Evolutionary conservation across 2,113 vertebrate genomes (phyloP).

Genomic region (Gambusia holbrooki): DNA sequence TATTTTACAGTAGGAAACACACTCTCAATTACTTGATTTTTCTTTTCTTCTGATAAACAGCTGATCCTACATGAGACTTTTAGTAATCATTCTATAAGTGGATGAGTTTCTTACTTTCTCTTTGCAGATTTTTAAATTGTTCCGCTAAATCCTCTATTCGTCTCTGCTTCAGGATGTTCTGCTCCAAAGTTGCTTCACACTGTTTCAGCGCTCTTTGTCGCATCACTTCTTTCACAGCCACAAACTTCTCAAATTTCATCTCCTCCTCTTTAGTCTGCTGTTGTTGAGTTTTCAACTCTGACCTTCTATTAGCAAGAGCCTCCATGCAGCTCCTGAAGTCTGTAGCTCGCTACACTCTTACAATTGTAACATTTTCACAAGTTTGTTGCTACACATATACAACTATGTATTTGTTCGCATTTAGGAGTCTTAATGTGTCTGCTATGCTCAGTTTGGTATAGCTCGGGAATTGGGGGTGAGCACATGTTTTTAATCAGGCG

Average conservation of each 20-base stretch:
- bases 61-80: neutral
- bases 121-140: slow-evolving; percentile 20
- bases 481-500: slow-evolving; percentile 74
- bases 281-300: slow-evolving; percentile 73
- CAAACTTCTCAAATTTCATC: slow-evolving; percentile 77
- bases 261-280: slow-evolving; percentile 72
- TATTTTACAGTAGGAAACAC: slow-evolving; percentile 11
- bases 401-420: slow-evolving; percentile 5
- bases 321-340: slow-evolving; percentile 73
- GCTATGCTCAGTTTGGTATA: slow-evolving; percentile 51
- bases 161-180: slow-evolving; percentile 70
- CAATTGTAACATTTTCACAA: slow-evolving; percentile 40
- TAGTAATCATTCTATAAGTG: neutral
- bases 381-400: slow-evolving; percentile 12
- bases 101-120: neutral
- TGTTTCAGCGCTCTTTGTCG: slow-evolving; percentile 69
- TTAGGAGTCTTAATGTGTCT: slow-evolving; percentile 31
- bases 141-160: slow-evolving; percentile 71
- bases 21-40: slow-evolving; percentile 8
- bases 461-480: slow-evolving; percentile 40
- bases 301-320: slow-evolving; percentile 49
- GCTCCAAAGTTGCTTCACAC: slow-evolving; percentile 64
- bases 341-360: slow-evolving; percentile 10
- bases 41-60: slow-evolving; percentile 6
- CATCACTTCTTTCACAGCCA: slow-evolving; percentile 76